phyloP scores from a whole-genome alignment of 2,888 invertebrate genomes.

The Coelogynopora nodosa region DNA sequence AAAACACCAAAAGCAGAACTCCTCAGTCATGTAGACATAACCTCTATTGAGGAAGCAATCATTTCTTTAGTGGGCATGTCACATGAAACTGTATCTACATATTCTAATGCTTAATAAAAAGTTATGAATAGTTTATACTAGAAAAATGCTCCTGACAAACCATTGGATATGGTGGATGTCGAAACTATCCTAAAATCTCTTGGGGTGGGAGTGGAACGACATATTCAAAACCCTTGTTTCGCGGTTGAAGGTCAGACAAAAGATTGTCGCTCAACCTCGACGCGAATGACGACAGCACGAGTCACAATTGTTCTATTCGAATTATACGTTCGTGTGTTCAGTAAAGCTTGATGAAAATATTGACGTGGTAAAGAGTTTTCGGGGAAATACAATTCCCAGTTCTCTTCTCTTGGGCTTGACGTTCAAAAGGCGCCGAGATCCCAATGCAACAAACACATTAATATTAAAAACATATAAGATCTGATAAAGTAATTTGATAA shows the following conservation, averaged over 20 bases:
- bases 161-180: neutral
- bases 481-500: too few relatives aligned
- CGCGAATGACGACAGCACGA: neutral
- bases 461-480: too few relatives aligned
- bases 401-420: neutral
- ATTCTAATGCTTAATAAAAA: neutral
- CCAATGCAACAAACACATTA: neutral
- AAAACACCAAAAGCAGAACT: neutral
- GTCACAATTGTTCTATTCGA: neutral
- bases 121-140: neutral
- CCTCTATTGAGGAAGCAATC: neutral
- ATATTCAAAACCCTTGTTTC: constrained; percentile 11
- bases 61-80: neutral
- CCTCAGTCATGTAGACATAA: neutral
- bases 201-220: neutral
- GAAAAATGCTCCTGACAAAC: neutral
- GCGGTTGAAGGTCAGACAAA: constrained; percentile 27
- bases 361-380: neutral
- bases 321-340: neutral
- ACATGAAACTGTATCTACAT: neutral
- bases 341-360: neutral
- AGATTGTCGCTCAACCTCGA: neutral
- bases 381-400: neutral
- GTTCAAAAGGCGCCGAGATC: neutral
- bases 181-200: neutral